Base-by-base conservation (phyloP, 2,797 vertebrate genomes). In the Scolopax rusticola region DNA sequence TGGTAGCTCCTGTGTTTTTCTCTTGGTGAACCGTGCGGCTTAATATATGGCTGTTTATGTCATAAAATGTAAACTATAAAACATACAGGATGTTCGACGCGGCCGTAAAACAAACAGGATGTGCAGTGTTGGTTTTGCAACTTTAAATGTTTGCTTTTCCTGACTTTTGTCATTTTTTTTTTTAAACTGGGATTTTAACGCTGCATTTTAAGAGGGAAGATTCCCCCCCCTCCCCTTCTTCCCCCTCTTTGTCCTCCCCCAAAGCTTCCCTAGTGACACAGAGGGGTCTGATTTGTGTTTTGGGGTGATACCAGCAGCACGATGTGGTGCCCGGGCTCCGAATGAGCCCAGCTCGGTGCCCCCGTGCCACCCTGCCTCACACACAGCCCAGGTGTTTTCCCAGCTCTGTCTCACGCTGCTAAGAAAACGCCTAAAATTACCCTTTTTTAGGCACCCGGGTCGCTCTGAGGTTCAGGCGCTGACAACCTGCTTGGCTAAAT, bases 81-180 rank as follows among this genome's bases (percentile, higher is more conserved):
- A 65, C 87, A 50, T 21, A 43, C 95, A 94, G 96, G 92, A 94
- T 93, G 86, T 93, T 95, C 32, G 5, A 56, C 23, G 91, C 76
- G 95, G 90, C 93, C 9, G 20, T 95, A 94, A 92, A 96, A 63
- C 91, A 94, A 93, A 93, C 95, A 96, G 93, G 95, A 95, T 93
- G 86, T 92, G 78, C 82, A 14, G 28, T 65, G 96, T 82, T 85
- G 90, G 67, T 80, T 92, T 94, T 93, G 95, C 83, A 89, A 14
- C 74, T 41, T 56, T 79, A 33, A 80, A 56, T 1, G 17, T 65
- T 90, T 63, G 90, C 81, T 94, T 95, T 85, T 85, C 92, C 91
- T 50, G 78, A 84, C 87, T 89, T 94, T 47, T 47, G 80, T 95
- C 68, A 64, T 91, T 96, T 94, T 94, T 74, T 41, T 94, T 41